Evolutionary conservation across 2,797 vertebrate species (phyloP).

Genomic region (Sphaeramia orbicularis): DNA sequence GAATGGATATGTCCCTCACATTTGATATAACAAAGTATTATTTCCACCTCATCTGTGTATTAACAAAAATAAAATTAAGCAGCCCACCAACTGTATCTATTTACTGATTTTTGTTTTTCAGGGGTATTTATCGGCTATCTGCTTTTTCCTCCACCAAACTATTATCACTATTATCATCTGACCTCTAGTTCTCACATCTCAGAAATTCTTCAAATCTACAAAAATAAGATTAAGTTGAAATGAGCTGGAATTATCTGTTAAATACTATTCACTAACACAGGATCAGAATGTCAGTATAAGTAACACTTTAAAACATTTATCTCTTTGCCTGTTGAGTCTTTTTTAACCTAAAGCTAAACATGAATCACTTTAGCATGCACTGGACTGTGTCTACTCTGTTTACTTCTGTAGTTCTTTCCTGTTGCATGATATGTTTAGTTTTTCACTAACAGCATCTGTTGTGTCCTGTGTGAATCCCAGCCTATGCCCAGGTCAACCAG

Average conservation of each 20-base stretch:
- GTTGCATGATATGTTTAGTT: conserved; percentile 44
- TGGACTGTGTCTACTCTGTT: not conserved
- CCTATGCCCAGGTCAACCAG: conserved; percentile 89
- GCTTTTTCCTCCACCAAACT: no score
- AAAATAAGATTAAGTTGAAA: no score
- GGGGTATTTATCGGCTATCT: no score
- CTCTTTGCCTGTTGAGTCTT: conserved; percentile 33
- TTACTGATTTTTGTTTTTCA: no score
- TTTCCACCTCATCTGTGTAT: no score
- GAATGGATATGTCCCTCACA: no score
- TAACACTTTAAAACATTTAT: not conserved
- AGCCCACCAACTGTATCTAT: no score
- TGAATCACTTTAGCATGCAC: conserved; percentile 37
- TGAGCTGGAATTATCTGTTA: not conserved
- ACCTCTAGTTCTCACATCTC: no score
- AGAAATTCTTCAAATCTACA: no score
- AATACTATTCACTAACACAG: conserved; percentile 29
- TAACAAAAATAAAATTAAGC: no score
- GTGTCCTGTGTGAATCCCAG: conserved; percentile 83
- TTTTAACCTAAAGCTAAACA: conserved; percentile 13
- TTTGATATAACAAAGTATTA: no score
- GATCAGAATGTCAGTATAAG: not conserved
- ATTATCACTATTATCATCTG: no score
- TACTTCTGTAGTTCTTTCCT: not conserved
- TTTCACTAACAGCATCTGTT: conserved; percentile 71